A percentile compares a stretch with the other conserved stretches of the same genome.
phyloP scores from a whole-genome alignment of 2,113 vertebrate species.

The Upupa epops region DNA sequence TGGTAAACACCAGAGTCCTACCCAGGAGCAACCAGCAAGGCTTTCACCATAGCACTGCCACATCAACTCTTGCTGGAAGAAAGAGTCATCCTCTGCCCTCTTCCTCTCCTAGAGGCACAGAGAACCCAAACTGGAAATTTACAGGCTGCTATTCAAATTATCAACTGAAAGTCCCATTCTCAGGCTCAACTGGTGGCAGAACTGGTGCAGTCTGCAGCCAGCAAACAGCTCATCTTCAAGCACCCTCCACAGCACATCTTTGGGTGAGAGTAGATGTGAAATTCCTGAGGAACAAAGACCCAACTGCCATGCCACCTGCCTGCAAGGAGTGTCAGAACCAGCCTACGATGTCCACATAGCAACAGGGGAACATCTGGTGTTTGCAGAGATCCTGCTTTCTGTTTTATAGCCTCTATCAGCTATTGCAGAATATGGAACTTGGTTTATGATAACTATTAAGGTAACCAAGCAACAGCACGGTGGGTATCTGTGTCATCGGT shows the following conservation, averaged over 20 bases:
- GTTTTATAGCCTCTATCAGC: neutral
- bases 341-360: neutral
- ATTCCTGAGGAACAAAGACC: neutral
- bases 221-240: neutral
- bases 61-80: neutral
- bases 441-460: neutral
- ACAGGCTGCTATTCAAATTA: neutral
- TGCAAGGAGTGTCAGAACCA: neutral
- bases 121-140: neutral
- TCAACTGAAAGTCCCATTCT: neutral
- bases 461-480: conserved; percentile 19
- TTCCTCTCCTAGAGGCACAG: neutral
- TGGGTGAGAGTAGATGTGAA: neutral
- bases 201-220: neutral
- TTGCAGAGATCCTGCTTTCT: neutral
- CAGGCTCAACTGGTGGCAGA: neutral
- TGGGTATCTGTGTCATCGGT: neutral
- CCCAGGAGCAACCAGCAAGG: neutral
- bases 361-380: neutral
- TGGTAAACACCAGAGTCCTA: neutral
- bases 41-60: neutral
- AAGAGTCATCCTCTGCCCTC: neutral
- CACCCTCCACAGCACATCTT: neutral
- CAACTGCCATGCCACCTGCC: accelerated
- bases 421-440: neutral